Percentiles rank a stretch among this genome's conserved stretches.
Conservation (phyloP, 2,888 invertebrate genomes). For the Campoplex capitator region DNA sequence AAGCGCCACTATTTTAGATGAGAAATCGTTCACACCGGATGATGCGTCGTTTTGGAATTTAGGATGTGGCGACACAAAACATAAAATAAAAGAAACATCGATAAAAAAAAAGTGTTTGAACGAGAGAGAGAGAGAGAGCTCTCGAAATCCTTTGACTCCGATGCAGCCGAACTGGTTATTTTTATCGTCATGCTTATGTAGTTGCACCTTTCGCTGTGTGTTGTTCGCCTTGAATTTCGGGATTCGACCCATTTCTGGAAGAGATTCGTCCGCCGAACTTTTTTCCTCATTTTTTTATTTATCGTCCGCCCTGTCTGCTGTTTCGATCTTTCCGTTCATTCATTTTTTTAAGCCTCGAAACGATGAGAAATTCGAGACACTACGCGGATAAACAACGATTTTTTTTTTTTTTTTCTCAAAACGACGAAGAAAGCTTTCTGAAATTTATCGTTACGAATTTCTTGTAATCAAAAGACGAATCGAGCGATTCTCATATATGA, state of each 20-base stretch:
- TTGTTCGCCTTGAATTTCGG: slow-evolving; percentile 62
- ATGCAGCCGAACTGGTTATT: slow-evolving; percentile 59
- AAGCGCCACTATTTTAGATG: background rate
- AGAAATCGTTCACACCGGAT: background rate
- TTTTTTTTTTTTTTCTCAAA: background rate
- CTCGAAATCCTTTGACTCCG: slow-evolving; percentile 62
- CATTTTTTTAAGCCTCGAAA: background rate
- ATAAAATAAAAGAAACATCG: slow-evolving; percentile 25
- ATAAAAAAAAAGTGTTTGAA: slow-evolving; percentile 19
- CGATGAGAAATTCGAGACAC: background rate
- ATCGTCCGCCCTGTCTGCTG: background rate
- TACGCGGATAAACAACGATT: background rate
- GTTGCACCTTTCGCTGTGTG: slow-evolving; percentile 52
- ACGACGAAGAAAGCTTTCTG: background rate
- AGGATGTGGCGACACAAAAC: background rate
- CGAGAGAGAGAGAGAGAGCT: slow-evolving; percentile 25
- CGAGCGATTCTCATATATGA: slow-evolving; percentile 51
- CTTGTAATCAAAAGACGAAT: slow-evolving; percentile 16
- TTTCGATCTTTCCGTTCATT: slow-evolving; percentile 29
- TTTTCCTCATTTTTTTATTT: slow-evolving; percentile 2
- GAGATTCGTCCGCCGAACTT: slow-evolving; percentile 54
- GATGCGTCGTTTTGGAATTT: background rate
- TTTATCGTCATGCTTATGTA: slow-evolving; percentile 56
- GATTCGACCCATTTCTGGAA: slow-evolving; percentile 64
- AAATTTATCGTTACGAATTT: background rate